Evolutionary conservation across 2,797 vertebrate genomes (phyloP).

Genomic region (Cynodonichthys magdalenae): DNA sequence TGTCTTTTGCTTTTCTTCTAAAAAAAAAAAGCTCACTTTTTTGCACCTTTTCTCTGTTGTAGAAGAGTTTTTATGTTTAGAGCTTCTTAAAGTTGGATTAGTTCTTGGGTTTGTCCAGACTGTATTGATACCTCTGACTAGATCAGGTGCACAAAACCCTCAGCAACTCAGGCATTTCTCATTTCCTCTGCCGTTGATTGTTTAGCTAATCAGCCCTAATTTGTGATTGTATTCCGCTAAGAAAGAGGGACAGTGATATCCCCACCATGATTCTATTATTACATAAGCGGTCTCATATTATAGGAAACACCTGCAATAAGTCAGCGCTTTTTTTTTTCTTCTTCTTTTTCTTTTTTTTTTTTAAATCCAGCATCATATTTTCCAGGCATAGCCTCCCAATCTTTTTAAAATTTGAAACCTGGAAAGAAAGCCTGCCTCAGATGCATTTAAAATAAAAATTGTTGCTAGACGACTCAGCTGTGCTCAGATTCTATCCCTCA

Average conservation of each 20-base stretch:
- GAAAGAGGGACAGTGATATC: constrained; percentile 43
- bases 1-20: constrained; percentile 30
- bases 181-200: constrained; percentile 74
- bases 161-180: constrained; percentile 77
- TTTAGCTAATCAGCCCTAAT: constrained; percentile 66
- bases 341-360: constrained; percentile 11
- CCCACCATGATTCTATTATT: constrained; percentile 40
- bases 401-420: constrained; percentile 21
- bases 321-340: background rate
- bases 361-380: constrained; percentile 10
- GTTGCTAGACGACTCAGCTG: constrained; percentile 7
- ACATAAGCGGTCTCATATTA: constrained; percentile 34
- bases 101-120: constrained; percentile 59
- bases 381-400: background rate
- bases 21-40: constrained; percentile 29
- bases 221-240: constrained; percentile 71
- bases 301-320: constrained; percentile 58
- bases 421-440: constrained; percentile 21
- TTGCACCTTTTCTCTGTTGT: constrained; percentile 54
- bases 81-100: constrained; percentile 52
- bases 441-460: constrained; percentile 23
- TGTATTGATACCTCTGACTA: constrained; percentile 69
- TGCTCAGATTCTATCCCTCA: constrained; percentile 18
- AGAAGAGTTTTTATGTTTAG: constrained; percentile 60
- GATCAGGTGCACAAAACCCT: constrained; percentile 72